phyloP scores from a whole-genome alignment of 1,140 invertebrate species.

The Periplaneta americana region DNA sequence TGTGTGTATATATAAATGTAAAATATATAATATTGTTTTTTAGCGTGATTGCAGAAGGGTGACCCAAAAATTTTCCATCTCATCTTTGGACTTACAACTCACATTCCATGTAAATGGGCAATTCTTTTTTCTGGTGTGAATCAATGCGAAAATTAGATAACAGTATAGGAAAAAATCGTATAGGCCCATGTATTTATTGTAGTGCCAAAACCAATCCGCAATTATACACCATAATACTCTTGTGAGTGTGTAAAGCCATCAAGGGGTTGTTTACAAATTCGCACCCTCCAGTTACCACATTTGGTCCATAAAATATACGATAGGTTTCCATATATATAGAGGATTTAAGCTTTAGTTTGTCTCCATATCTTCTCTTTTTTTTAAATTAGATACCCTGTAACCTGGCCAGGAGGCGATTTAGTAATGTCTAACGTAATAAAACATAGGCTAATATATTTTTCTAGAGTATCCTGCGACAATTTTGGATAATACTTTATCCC shows the following conservation, averaged over 20 bases:
- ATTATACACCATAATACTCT: background rate
- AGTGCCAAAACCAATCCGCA: background rate
- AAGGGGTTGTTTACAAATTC: background rate
- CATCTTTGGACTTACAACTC: background rate
- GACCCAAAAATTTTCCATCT: background rate
- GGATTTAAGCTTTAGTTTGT: background rate
- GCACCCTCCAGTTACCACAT: background rate
- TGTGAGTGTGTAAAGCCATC: background rate
- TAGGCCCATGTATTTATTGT: background rate
- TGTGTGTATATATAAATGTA: conserved; percentile 14
- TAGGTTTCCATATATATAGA: background rate
- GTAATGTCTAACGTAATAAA: background rate
- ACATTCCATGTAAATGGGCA: background rate
- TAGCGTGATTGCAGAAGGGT: conserved; percentile 3
- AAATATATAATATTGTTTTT: conserved; percentile 15
- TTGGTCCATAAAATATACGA: background rate
- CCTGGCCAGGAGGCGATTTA: background rate
- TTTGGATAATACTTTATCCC: too few relatives aligned
- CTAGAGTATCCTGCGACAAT: background rate
- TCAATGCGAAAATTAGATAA: background rate
- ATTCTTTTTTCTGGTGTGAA: background rate
- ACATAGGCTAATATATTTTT: background rate
- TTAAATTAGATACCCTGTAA: background rate
- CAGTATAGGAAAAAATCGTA: background rate
- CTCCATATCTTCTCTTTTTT: background rate